Evolutionary conservation across 2,797 vertebrate genomes (phyloP), one percentile per base, ranked within the genome.

Genomic region (Dermochelys coriacea): DNA sequence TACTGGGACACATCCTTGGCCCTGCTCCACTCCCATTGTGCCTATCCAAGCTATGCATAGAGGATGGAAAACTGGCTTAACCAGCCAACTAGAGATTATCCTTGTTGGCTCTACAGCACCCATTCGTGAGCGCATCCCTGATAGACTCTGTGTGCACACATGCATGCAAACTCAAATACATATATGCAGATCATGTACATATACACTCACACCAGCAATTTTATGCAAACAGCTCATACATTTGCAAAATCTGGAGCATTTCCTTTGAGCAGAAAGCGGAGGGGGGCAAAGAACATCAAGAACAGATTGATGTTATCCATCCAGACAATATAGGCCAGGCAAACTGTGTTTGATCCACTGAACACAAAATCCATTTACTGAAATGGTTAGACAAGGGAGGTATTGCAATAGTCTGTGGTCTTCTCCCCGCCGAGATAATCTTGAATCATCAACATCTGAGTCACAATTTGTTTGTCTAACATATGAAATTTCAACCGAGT

Each of bases 61-160:
- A 45, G 90, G 52, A 88, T 27, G 9, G 79, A 91, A 86, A 94
- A 8, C 45, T 59, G n/a, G 50, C 88, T 84, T 90, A 87, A 14
- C 25, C 27, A 89, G 50, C 9, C 85, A 89, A 47, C 61, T 47
- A n/a, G 79, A 14, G 41, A 90, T 89, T 88, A 80, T 31, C 27
- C 34, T 45, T 86, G 31, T 74, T 87, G 92, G 84, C 59, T 92
- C 79, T 59, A 16, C 9, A 82, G 79, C 74, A 86, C 59, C 59
- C 79, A 61, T 86, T 0, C 0, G 25, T 41, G 88, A 55, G n/a
- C 64, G 34, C 11, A 37, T 37, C 64, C 64, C 64, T 37, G 12
- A 21, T 31, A 59, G 29, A 59, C 12, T 49, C 1, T 9, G 57
- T 78, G 8, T 49, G 51, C 41, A 47, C 14, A 75, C 74, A 75